Evolutionary conservation across 2,113 vertebrate genomes (phyloP).

Genomic region (Gavialis gangeticus): DNA sequence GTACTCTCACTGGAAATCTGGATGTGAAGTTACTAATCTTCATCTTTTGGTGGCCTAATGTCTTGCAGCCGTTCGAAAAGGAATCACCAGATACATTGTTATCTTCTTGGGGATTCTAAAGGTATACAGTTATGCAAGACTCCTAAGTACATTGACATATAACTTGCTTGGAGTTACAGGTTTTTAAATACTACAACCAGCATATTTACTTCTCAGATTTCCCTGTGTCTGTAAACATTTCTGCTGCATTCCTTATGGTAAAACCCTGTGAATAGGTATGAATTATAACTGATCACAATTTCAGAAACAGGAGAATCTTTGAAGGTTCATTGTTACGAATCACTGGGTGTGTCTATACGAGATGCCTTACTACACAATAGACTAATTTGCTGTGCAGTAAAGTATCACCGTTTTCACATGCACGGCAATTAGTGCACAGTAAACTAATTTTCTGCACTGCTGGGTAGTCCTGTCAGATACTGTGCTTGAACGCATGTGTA

Average conservation of each 20-base stretch:
- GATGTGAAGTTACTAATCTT: background rate
- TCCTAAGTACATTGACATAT: background rate
- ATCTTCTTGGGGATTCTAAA: background rate
- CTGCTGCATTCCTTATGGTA: background rate
- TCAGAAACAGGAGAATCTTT: accelerated
- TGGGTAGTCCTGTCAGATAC: no score
- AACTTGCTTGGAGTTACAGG: background rate
- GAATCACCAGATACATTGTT: background rate
- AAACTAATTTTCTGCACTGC: no score
- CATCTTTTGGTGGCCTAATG: background rate
- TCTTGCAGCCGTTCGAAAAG: background rate
- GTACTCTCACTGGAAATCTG: conserved; percentile 1
- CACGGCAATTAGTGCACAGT: no score
- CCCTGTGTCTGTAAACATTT: background rate
- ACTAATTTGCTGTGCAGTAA: no score
- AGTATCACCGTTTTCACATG: no score
- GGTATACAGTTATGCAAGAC: background rate
- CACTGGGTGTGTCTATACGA: no score
- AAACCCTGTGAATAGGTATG: background rate
- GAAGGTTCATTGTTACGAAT: accelerated
- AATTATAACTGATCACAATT: background rate
- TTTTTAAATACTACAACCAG: background rate
- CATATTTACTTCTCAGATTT: conserved; percentile 37
- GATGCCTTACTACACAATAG: no score
- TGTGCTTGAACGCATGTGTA: no score